These are phyloP conservation scores for Rhynchopsitta pachyrhyncha DNA, from an alignment of 2,113 vertebrate species.

Conservation along the genomic window DNA sequence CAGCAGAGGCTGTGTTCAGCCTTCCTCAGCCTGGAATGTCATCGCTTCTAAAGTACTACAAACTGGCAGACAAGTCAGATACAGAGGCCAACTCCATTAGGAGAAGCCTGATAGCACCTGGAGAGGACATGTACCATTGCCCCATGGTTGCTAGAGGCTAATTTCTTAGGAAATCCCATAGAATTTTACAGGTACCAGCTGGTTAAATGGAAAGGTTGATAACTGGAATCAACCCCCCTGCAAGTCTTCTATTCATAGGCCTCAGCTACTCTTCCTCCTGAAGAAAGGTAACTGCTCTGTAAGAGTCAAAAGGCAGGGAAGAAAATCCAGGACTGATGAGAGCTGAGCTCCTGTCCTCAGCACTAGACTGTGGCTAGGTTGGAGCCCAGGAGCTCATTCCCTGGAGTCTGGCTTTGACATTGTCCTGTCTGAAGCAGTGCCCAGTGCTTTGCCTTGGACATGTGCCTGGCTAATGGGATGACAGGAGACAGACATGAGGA, in stretches of 20 bases:
- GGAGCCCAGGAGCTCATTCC: background rate
- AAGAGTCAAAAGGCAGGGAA: background rate
- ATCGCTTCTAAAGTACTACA: background rate
- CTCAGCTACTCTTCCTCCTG: background rate
- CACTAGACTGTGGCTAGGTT: background rate
- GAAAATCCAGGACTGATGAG: background rate
- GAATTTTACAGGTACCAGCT: background rate
- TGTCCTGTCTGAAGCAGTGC: background rate
- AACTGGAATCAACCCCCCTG: background rate
- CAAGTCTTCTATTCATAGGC: background rate
- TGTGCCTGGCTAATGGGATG: background rate
- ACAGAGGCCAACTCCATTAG: background rate
- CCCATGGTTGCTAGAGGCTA: background rate
- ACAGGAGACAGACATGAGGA: slow-evolving; percentile 25
- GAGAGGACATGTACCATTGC: background rate
- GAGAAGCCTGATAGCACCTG: background rate
- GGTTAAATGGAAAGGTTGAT: background rate
- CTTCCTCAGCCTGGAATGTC: background rate
- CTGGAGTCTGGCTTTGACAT: background rate
- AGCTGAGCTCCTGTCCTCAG: background rate
- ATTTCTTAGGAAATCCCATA: background rate
- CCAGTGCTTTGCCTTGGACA: background rate
- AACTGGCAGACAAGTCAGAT: background rate
- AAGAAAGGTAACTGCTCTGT: background rate
- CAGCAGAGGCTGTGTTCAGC: background rate